Evolutionary conservation across 2,888 invertebrate species (phyloP), one percentile per base, ranked within the genome.

Genomic region (Stomorhina lunata): DNA sequence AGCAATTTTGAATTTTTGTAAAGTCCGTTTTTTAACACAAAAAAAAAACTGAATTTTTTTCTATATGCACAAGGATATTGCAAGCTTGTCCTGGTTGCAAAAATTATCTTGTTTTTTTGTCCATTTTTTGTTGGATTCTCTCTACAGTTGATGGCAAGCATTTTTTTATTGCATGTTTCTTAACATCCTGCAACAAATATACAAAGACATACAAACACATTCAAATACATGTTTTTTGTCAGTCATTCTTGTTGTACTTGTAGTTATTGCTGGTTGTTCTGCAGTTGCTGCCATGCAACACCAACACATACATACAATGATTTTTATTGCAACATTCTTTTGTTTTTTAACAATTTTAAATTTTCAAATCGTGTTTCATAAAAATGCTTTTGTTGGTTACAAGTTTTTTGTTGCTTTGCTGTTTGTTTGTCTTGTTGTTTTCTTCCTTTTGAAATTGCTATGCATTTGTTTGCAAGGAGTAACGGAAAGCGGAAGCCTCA

Each of bases 1-100:
- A 89, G 90, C 90, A 89, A 89, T 89, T 87, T 88, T 85, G 87
- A 84, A 86, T 80, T 84, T 84, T 84, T 83, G 80, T 76, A 34
- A 75, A 66, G 55, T 55, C 40, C 78, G 43, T 78, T 71, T 71
- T 68, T 84, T 80, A 79, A 34, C 61, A 69, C 15, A 29, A 59
- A 59, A 22, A 17, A 68, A 27, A 27, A 25, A 37, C 15, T 22
- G 10, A 15, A 0, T 29, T 53, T 63, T 40, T 66, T 72, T 72
- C 80, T 81, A 79, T 78, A n/a, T n/a, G n/a, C n/a, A n/a, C 63
- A 22, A 66, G 61, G 29, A 10, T 55, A 40, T 69, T 72, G 82
- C 69, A 61, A 25, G 34, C 72, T 65, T 68, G 37, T 68, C 40
- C 61, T 61, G 59, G 63, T 66, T 75, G 76, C 72, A 79, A 48